Conservation (phyloP, 1,140 invertebrate genomes). For the Anagrus nilaparvatae region DNA sequence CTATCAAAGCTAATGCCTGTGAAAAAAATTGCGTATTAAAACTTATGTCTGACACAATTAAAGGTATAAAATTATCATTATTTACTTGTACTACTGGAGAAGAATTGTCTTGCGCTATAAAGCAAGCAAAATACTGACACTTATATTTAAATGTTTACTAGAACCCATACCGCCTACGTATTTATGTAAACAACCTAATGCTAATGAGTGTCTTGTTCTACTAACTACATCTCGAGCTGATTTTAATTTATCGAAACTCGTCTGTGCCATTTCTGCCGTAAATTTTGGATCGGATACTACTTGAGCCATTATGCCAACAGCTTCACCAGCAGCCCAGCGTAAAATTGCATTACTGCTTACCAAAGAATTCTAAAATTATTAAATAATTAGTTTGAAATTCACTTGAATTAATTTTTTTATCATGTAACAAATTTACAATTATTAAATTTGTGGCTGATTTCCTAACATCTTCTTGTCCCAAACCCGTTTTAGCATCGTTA, state of each 20-base stretch:
- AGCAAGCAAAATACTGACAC: constrained; percentile 86
- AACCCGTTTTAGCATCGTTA: constrained; percentile 73
- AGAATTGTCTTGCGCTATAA: constrained; percentile 85
- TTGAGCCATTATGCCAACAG: constrained; percentile 81
- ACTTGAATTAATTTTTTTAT: background rate
- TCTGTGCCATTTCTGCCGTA: constrained; percentile 83
- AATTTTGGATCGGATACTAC: constrained; percentile 76
- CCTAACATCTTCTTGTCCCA: constrained; percentile 84
- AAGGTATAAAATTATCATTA: no score
- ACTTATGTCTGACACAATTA: no score
- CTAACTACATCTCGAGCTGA: constrained; percentile 79
- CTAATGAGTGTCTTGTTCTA: constrained; percentile 84
- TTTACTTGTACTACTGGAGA: constrained; percentile 80
- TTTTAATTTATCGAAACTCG: constrained; percentile 82
- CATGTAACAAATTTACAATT: constrained; percentile 43
- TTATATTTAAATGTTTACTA: constrained; percentile 84
- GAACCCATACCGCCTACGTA: constrained; percentile 87
- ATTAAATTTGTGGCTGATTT: constrained; percentile 76
- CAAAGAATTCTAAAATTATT: constrained; percentile 53
- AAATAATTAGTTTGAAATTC: background rate
- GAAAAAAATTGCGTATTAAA: no score
- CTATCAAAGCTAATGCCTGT: constrained; percentile 88
- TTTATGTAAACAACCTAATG: constrained; percentile 83
- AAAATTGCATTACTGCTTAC: constrained; percentile 77
- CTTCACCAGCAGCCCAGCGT: constrained; percentile 78